Base-by-base conservation (phyloP, 2,113 vertebrate species). In the Vombatus ursinus region DNA sequence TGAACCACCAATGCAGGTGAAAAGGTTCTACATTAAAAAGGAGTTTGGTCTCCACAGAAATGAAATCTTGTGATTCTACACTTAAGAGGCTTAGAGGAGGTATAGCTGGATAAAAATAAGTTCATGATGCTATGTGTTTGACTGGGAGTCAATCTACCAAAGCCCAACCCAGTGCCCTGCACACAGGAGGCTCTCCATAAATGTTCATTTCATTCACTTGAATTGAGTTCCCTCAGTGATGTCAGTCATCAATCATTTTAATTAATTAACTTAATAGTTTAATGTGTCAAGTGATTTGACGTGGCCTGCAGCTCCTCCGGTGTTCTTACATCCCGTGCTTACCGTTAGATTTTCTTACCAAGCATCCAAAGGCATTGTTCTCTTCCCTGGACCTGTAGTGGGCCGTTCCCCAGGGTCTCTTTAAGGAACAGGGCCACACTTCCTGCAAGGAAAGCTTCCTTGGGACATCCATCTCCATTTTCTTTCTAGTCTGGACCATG, bases 401-500 rank as follows among this genome's bases (percentile, higher is more conserved):
- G 44, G 97, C 57, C 0, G 94, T 97, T 11, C 96, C 96, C 57
- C 37, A 0, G 0, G 26, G 22, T 77, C 90, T 96, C 16, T 26
- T 16, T 92, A 97, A 53, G 5, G 94, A 97, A 95, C 98, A 98
- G 31, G 68, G 53, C 26, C 96, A n/a, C 1, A 92, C 0, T 0
- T 98, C 97, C 89, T 96, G 94, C 68, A 98, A 96, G 61, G 48
- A 49, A 49, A 98, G 96, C 96, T 97, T 98, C 95, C 95, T 97
- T 92, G 97, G 98, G 94, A 98, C 92, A 52, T 94, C 95, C 23
- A 19, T 97, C 14, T 95, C 97, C 94, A 97, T 96, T 22, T 96
- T 96, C 54, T 95, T 51, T 95, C 96, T 98, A 97, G 97, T 95
- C 98, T 98, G 96, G 95, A 97, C 25, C 96, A 97, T 94, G 93